Conservation (phyloP, 2,888 invertebrate genomes). For the Apeira syringaria region DNA sequence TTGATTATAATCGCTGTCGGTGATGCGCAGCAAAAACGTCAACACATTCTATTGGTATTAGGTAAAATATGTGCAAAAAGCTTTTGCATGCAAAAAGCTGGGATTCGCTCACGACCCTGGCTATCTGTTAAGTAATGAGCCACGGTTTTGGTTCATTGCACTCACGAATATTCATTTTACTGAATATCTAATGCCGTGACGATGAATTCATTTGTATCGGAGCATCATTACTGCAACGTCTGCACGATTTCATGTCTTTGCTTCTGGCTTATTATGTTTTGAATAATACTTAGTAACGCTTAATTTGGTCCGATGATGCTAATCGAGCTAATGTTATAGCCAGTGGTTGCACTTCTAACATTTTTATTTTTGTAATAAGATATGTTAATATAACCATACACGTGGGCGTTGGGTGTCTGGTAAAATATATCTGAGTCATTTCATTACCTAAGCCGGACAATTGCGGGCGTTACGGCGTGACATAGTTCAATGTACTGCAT, state of each 20-base stretch:
- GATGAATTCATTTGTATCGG: conserved; percentile 62
- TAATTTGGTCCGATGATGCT: conserved; percentile 21
- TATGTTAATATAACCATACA: conserved; percentile 38
- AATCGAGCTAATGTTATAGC: conserved; percentile 14
- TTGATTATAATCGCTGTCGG: conserved; percentile 51
- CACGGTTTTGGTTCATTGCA: conserved; percentile 81
- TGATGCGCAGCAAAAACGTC: conserved; percentile 57
- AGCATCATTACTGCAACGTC: conserved; percentile 39
- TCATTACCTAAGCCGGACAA: conserved; percentile 40
- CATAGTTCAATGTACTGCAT: conserved; percentile 63
- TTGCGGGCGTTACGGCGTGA: conserved; percentile 34
- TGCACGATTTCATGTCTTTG: conserved; percentile 42
- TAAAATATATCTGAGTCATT: conserved; percentile 44
- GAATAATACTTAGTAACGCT: conserved; percentile 12
- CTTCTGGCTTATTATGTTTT: conserved; percentile 20
- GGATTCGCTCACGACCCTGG: conserved; percentile 62
- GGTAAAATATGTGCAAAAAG: conserved; percentile 58
- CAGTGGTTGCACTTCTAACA: conserved; percentile 15
- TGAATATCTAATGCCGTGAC: conserved; percentile 64
- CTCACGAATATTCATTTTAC: conserved; percentile 72
- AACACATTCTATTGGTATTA: conserved; percentile 61
- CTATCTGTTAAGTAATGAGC: conserved; percentile 73
- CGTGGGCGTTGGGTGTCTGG: conserved; percentile 40
- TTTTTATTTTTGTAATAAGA: conserved; percentile 33
- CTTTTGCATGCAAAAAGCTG: conserved; percentile 63